Evolutionary conservation across 2,113 vertebrate genomes (phyloP).

Genomic region (Pteropus alecto): DNA sequence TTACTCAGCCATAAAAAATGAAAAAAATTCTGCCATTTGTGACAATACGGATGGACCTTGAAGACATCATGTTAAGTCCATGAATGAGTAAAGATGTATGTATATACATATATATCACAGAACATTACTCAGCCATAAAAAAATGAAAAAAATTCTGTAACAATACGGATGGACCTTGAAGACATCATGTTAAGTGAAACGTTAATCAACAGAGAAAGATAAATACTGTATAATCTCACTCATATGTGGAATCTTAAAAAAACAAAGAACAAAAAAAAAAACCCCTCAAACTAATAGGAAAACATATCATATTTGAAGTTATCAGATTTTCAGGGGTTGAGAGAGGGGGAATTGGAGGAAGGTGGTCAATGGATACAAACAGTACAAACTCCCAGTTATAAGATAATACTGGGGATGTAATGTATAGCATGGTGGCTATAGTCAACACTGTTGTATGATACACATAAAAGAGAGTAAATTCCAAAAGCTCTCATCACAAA

Average conservation of each 20-base stretch:
- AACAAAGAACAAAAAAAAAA: not conserved
- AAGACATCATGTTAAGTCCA: too few species aligned
- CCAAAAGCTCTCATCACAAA: not conserved
- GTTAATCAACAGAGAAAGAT: not conserved
- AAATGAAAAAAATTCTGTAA: not conserved
- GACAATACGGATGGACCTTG: not conserved
- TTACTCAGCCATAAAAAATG: not conserved
- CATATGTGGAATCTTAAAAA: not conserved
- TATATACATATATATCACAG: not conserved
- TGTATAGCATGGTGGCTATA: not conserved
- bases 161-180: not conserved
- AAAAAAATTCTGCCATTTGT: not conserved
- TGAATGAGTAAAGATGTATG: not conserved
- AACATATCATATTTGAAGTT: not conserved
- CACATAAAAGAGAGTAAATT: not conserved
- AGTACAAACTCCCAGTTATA: not conserved
- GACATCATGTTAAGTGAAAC: not conserved
- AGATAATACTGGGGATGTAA: not conserved
- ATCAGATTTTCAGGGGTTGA: not conserved
- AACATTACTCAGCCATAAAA: not conserved
- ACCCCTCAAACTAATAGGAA: not conserved
- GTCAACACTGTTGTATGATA: accelerated
- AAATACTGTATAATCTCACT: not conserved
- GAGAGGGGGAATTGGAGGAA: not conserved
- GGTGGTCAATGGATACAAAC: too few species aligned